Base-by-base conservation (phyloP, 64 coral and sea anemone species). In the Orbicella faveolata region DNA sequence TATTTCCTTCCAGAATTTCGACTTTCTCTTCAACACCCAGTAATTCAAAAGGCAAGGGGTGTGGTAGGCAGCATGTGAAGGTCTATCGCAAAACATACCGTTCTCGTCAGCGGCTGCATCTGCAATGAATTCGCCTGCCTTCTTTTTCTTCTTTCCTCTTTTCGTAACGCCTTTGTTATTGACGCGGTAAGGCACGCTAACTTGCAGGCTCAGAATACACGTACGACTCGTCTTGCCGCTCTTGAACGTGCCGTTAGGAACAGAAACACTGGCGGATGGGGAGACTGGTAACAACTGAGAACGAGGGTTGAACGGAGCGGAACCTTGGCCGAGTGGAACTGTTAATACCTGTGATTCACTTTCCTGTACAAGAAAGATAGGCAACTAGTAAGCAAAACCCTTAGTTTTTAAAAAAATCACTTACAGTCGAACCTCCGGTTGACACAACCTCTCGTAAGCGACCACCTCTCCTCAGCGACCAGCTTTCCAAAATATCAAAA, bases 121-220 rank as follows among this genome's bases (percentile, higher is more conserved):
- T 36, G 73, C 33, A 33, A 59, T 51, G 23, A 72, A 44, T 85
- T 89, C 26, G 20, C 26, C 61, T 34, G 65, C 75, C 52, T 92
- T 68, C 77, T 79, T 84, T 19, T 52, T 78, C 80, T 90, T 80
- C 34, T 36, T 61, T 67, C 76, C 26, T 77, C 54, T 93, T 75
- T 93, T 33, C 88, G 84, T 85, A 34, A 36, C 51, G 8, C 84
- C 77, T 87, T 96, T 99, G 4, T 61, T 79, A 61, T 89, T 63
- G 0, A 88, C 80, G 18, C 88, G 79, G 61, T 95, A 89, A 2
- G 97, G 97, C 18, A 99, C 91, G 63, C 73, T 94, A 65, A 99
- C 94, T 79, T 99, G 93, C 34, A 99, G 48, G 10, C 88, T 99
- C 16, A 99, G 89, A 75, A 99, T 95, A 75, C 87, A 99, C 9